Evolutionary conservation across 2,797 vertebrate genomes (phyloP).

Genomic region (Bovichtus variegatus): DNA sequence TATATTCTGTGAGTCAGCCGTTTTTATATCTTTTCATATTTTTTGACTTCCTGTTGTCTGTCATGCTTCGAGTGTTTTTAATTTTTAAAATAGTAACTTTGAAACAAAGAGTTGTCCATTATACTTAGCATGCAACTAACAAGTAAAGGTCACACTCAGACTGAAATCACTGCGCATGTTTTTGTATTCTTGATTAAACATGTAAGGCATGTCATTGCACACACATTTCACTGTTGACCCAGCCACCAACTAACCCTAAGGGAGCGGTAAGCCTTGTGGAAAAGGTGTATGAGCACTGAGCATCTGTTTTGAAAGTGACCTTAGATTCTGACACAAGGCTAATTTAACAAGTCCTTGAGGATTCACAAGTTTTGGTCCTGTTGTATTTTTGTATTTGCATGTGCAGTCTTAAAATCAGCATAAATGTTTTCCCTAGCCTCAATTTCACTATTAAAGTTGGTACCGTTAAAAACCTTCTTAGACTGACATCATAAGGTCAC

Average conservation of each 20-base stretch:
- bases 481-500: constrained; percentile 42
- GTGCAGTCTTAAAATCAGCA: neutral
- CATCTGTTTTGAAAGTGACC: constrained; percentile 7
- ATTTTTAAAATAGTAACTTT: neutral
- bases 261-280: neutral
- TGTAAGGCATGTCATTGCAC: constrained; percentile 1
- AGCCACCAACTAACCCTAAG: constrained; percentile 7
- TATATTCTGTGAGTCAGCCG: neutral
- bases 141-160: neutral
- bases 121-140: neutral
- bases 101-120: neutral
- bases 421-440: neutral
- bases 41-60: neutral
- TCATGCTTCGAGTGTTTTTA: neutral
- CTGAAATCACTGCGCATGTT: constrained; percentile 1
- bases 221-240: constrained; percentile 2
- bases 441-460: constrained; percentile 5
- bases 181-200: constrained; percentile 10
- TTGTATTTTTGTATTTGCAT: no score
- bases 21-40: neutral
- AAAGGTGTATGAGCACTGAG: constrained; percentile 1
- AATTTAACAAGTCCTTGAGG: neutral
- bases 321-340: neutral
- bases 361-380: neutral
- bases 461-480: neutral